These are phyloP conservation scores for Lindbergichthys nudifrons DNA, from an alignment of 2,797 vertebrate genomes.

Conservation along the genomic window DNA sequence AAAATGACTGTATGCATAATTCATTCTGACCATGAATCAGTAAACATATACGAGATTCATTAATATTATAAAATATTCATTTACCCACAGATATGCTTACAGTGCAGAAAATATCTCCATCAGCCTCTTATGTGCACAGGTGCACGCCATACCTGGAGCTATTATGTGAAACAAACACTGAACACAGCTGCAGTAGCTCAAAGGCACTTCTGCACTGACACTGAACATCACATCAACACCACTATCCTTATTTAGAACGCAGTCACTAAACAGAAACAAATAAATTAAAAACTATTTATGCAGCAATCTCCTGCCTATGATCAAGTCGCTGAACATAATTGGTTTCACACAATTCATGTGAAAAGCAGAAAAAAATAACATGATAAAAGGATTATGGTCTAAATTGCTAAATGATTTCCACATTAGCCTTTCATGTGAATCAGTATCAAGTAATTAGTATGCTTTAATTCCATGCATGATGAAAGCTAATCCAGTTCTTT, in stretches of 20 bases:
- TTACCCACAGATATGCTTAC: slow-evolving; percentile 14
- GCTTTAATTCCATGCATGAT: background rate
- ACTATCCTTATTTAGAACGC: background rate
- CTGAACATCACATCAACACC: slow-evolving; percentile 5
- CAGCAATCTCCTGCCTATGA: slow-evolving; percentile 3
- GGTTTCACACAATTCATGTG: background rate
- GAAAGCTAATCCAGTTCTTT: background rate
- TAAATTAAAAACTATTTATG: background rate
- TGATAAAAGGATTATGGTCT: background rate
- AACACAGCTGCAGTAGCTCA: slow-evolving; percentile 22
- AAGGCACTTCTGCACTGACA: slow-evolving; percentile 8
- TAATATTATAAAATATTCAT: slow-evolving; percentile 44
- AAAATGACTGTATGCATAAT: slow-evolving; percentile 9
- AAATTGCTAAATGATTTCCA: background rate
- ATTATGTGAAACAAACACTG: slow-evolving; percentile 12
- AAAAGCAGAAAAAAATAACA: slow-evolving; percentile 5
- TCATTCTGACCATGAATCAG: background rate
- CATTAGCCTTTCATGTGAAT: background rate
- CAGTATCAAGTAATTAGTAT: background rate
- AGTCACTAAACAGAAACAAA: slow-evolving; percentile 18
- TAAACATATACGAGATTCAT: slow-evolving; percentile 16
- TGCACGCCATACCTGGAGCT: slow-evolving; percentile 44
- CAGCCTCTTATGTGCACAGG: slow-evolving; percentile 9
- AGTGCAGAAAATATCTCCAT: slow-evolving; percentile 9
- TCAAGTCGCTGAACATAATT: slow-evolving; percentile 1